Evolutionary conservation across 1,140 invertebrate genomes (phyloP), one percentile per base, ranked within the genome.

Genomic region (Proctacanthus coquilletti): DNA sequence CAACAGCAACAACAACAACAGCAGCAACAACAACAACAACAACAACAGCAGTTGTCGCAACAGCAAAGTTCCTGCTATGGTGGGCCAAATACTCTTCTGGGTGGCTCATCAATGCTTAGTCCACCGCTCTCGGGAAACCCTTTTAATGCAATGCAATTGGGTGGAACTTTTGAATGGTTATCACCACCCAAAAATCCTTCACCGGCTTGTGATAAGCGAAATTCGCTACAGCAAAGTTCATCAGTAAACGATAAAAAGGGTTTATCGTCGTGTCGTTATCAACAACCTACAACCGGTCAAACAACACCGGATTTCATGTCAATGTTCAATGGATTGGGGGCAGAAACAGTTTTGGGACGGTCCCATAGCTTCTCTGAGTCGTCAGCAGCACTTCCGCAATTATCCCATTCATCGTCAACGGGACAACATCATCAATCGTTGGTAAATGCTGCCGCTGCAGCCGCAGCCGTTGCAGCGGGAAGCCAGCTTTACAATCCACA

Each of bases 81-180:
- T 29, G 15, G 25, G 41, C 39, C 9, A 4, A 15, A 34, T 17
- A 18, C 17, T 18, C 34, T 42, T 10, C 33, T 32, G 3, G 39
- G 39, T 19, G 42, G 34, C 19, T 52, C 55, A 10, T 53, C 48
- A 23, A 53, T 58, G 50, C 34, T 56, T 13, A 56, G 51, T 45
- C 53, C 53, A 8, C 49, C 55, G 3, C 23, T 56, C n/a, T n/a
- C n/a, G n/a, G n/a, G n/a, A 15, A 30, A 13, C 5, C 17, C 30
- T 32, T 6, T 32, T 6, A 32, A 32, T 32, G 17, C 17, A 5
- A 32, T 13, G 5, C 30, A n/a, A n/a, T n/a, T n/a, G 17, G 6
- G 17, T 5, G 6, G 15, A 35, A 35, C 5, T 19, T 18, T 10
- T 10, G 10, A 18, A 18, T 13, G 34, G 17, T 10, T 6, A 35